Percentiles rank a stretch among this genome's conserved stretches.
These are phyloP conservation scores for Ceyx erithaca DNA, from an alignment of 2,797 vertebrate species.

Conservation along the genomic window DNA sequence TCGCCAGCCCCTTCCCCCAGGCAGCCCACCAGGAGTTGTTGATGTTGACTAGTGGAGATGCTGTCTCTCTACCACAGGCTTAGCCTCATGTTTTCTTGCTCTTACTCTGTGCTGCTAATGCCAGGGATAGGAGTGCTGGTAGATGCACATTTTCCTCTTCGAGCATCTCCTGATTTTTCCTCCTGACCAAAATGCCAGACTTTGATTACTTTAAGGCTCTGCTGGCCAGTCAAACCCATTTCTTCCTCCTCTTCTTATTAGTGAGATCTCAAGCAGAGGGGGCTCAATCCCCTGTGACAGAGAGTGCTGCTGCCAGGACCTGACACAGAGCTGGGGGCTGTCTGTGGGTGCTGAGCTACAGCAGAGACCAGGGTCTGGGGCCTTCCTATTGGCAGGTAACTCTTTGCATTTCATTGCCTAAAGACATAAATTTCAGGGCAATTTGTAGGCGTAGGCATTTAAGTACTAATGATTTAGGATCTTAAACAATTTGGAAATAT, in stretches of 20 bases:
- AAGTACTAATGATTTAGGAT: conserved; percentile 30
- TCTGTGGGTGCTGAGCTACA: fast-evolving
- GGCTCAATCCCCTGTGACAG: neutral
- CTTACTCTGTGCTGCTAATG: neutral
- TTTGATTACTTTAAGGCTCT: neutral
- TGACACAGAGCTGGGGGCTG: neutral
- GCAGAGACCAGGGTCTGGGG: neutral
- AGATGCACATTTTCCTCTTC: neutral
- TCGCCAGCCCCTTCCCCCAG: neutral
- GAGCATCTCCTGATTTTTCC: neutral
- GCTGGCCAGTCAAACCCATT: neutral
- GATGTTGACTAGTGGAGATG: neutral
- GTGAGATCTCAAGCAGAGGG: neutral
- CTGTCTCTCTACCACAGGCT: neutral
- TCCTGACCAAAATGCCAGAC: neutral
- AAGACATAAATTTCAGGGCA: neutral
- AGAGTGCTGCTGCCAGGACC: neutral
- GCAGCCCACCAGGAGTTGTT: neutral
- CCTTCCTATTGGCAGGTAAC: neutral
- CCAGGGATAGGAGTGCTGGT: neutral
- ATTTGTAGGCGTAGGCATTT: neutral
- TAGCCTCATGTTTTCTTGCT: neutral
- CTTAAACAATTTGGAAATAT: conserved; percentile 51
- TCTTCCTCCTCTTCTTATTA: neutral
- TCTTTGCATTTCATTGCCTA: neutral